phyloP scores from a whole-genome alignment of 2,797 vertebrate species.

The Peromyscus nudipes region DNA sequence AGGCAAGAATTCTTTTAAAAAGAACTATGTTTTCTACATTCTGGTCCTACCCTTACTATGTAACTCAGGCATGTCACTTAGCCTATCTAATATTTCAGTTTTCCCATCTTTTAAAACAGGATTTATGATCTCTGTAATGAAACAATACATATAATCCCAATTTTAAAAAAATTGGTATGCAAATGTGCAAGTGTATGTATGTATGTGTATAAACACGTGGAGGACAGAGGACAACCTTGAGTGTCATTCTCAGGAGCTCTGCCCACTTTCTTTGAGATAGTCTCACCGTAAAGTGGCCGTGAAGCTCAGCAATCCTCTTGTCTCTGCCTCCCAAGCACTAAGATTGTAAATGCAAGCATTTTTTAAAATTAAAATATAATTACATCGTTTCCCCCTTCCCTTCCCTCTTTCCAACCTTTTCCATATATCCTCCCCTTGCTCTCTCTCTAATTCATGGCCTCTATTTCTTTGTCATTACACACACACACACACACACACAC shows the following conservation, averaged over 20 bases:
- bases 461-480: neutral
- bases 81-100: constrained; percentile 26
- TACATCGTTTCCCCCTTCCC: neutral
- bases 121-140: constrained; percentile 51
- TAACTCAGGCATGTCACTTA: neutral
- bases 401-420: neutral
- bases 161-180: neutral
- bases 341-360: neutral
- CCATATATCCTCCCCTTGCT: neutral
- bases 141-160: neutral
- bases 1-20: constrained; percentile 32
- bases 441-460: neutral
- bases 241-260: neutral
- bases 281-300: neutral
- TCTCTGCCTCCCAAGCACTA: neutral
- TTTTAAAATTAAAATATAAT: constrained; percentile 7
- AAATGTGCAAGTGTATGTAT: neutral
- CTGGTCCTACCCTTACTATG: constrained; percentile 25
- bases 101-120: constrained; percentile 42
- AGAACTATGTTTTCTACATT: constrained; percentile 30
- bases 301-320: neutral
- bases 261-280: neutral
- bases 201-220: neutral
- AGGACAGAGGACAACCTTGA: neutral
- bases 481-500: neutral